Conservation (phyloP, 2,113 vertebrate species). For the Trachemys scripta region DNA sequence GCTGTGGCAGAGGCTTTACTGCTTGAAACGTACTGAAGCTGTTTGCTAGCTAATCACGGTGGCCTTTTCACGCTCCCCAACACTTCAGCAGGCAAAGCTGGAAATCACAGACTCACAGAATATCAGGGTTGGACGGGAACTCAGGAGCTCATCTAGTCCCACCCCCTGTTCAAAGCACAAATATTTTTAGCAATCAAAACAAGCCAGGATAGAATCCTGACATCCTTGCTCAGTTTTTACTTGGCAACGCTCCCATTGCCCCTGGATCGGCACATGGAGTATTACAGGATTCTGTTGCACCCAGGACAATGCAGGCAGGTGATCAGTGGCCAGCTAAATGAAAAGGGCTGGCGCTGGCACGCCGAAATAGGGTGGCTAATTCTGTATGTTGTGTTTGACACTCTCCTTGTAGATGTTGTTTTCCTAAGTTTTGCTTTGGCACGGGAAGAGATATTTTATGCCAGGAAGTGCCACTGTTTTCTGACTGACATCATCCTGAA, state of each 20-base stretch:
- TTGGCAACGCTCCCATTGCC: rapidly evolving
- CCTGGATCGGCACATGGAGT: background rate
- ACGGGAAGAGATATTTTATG: constrained; percentile 78
- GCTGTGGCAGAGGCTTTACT: background rate
- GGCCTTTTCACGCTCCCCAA: background rate
- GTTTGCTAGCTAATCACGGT: background rate
- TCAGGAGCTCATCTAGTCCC: too few relatives aligned
- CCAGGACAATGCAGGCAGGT: background rate
- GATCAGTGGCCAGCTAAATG: too few relatives aligned
- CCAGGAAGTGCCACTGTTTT: constrained; percentile 76
- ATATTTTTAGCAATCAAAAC: background rate
- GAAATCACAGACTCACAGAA: background rate
- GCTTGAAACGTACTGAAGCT: background rate
- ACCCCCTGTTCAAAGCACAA: too few relatives aligned
- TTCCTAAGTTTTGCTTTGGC: constrained; percentile 76
- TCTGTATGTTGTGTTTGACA: background rate
- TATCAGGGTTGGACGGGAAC: too few relatives aligned
- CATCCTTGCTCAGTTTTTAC: background rate
- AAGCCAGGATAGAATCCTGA: too few relatives aligned
- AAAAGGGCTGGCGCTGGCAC: rapidly evolving
- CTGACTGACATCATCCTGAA: constrained; percentile 78
- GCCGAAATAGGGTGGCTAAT: background rate
- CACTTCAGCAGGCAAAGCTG: too few relatives aligned
- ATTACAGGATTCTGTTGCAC: background rate
- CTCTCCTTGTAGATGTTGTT: constrained; percentile 55